Conservation (phyloP, 1,140 invertebrate genomes). For the Manduca sexta region DNA sequence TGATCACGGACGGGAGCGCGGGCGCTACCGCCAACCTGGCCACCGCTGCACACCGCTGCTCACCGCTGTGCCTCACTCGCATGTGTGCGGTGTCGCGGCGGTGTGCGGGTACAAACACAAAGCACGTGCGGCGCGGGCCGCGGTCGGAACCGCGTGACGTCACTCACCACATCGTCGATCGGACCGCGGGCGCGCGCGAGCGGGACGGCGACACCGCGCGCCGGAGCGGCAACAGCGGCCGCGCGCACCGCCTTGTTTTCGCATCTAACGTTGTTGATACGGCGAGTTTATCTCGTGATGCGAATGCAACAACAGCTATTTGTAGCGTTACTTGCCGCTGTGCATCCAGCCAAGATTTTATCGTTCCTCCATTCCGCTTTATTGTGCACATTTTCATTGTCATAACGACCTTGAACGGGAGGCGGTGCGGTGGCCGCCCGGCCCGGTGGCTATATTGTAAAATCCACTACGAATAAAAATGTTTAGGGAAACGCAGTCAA, state of each 20-base stretch:
- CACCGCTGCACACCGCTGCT: too few species aligned
- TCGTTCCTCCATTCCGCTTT: constrained; percentile 25
- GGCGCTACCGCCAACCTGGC: too few species aligned
- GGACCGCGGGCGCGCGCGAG: not conserved
- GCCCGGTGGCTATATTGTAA: too few species aligned
- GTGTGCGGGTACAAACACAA: constrained; percentile 64
- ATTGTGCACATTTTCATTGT: constrained; percentile 34
- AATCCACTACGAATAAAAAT: not conserved
- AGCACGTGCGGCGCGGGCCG: constrained; percentile 68
- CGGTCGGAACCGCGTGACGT: constrained; percentile 48
- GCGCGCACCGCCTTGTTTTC: constrained; percentile 57
- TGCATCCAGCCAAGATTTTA: constrained; percentile 36
- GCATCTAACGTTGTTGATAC: constrained; percentile 54
- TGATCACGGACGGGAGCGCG: too few species aligned
- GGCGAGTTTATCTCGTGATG: constrained; percentile 62
- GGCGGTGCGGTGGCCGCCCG: too few species aligned
- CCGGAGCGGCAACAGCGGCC: constrained; percentile 43
- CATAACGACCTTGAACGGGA: constrained; percentile 34
- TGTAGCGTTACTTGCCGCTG: constrained; percentile 37
- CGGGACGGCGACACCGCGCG: constrained; percentile 3
- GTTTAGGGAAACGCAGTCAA: constrained; percentile 6
- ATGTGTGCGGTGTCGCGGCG: constrained; percentile 48
- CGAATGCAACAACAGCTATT: constrained; percentile 59
- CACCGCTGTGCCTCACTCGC: constrained; percentile 35
- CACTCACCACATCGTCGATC: constrained; percentile 25